phyloP scores from a whole-genome alignment of 2,888 invertebrate genomes.

The Caprella mutica region DNA sequence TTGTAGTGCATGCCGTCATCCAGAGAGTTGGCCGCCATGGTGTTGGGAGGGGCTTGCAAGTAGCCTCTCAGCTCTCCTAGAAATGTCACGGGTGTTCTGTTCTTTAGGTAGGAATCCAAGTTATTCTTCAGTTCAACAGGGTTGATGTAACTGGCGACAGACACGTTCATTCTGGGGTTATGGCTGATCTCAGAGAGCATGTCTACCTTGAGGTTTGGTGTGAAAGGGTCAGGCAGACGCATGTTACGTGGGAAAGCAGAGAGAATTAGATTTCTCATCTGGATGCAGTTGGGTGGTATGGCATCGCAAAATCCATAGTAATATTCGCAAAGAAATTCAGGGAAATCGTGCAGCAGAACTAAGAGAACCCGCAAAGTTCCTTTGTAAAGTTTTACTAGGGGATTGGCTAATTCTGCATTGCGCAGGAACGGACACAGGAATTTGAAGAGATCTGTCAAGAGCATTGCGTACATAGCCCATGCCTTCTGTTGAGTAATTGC shows the following conservation, averaged over 20 bases:
- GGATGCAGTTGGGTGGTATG: conserved; percentile 97
- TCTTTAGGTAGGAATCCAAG: conserved; percentile 89
- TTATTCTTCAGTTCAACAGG: conserved; percentile 81
- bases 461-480: conserved; percentile 94
- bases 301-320: conserved; percentile 99
- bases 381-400: conserved; percentile 87
- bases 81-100: conserved; percentile 87
- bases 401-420: conserved; percentile 89
- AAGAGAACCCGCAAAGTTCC: conserved; percentile 79
- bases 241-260: conserved; percentile 97
- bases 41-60: conserved; percentile 53
- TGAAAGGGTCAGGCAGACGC: conserved; percentile 97
- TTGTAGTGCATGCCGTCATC: conserved; percentile 76
- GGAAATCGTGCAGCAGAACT: conserved; percentile 94
- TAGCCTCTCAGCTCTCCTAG: conserved; percentile 81
- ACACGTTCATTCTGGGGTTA: conserved; percentile 78
- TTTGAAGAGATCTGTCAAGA: conserved; percentile 89
- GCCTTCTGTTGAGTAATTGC: conserved; percentile 77
- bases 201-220: conserved; percentile 81
- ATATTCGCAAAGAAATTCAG: conserved; percentile 97
- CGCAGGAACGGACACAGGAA: conserved; percentile 92
- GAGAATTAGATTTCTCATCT: conserved; percentile 91
- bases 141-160: conserved; percentile 74
- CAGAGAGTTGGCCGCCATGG: background rate
- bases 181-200: conserved; percentile 75